Base-by-base conservation (phyloP, 2,113 vertebrate species). In the Xerus inauris region DNA sequence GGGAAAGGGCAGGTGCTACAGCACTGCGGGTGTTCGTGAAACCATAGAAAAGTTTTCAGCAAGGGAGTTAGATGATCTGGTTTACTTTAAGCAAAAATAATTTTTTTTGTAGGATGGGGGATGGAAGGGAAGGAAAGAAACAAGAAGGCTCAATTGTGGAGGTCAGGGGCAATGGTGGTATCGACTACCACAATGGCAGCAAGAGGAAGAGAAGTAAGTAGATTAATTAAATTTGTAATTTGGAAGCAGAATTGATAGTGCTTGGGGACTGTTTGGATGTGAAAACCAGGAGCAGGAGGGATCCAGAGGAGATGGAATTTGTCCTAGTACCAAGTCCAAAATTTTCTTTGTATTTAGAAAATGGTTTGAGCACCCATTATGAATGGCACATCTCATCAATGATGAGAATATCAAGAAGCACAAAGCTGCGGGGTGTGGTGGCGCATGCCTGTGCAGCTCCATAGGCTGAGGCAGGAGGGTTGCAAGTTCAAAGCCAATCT, bases 301-400 rank as follows among this genome's bases (percentile, higher is more conserved):
- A 32, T 51, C 17, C 17, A 59, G 62, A 62, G 40, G 19, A 87
- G 47, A 40, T 89, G 38, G 35, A 45, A 59, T 87, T 77, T 92
- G 38, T 65, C 22, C 20, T 26, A 90, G 65, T 35, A 83, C 64
- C 49, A 10, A 77, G 4, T 80, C 38, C 12, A 51, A 62, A 82
- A 73, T 26, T 38, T 69, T 80, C 30, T 79, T 96, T 84, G 26
- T 45, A 93, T 85, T 96, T 49, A 38, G n/a, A 40, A 32, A 54
- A 57, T 42, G 51, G 45, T 6, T 45, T 59, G 59, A 82, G 71
- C 7, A 64, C 10, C 7, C 32, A 45, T 49, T 73, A 54, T 81
- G 71, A 28, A 79, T 57, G 28, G 2, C 14, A 22, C 59, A 30
- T 32, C 14, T 80, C 13, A 32, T 19, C 35, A 71, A 30, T 93